Conservation (phyloP, 2,888 invertebrate species). For the Embidobia sp. region DNA sequence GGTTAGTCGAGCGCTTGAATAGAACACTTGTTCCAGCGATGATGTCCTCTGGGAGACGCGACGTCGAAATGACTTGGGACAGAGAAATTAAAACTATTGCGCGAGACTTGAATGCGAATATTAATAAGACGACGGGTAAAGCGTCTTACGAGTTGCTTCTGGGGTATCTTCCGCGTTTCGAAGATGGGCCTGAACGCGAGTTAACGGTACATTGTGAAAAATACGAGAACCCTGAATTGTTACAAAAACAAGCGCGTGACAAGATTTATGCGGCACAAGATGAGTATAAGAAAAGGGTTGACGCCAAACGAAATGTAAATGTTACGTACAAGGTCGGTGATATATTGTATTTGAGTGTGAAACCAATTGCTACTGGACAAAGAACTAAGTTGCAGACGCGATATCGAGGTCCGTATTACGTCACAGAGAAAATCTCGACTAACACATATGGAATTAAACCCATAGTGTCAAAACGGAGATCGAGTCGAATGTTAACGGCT, state of each 20-base stretch:
- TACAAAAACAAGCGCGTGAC: constrained; percentile 1
- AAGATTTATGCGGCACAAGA: neutral
- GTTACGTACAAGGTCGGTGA: constrained; percentile 16
- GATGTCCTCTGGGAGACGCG: neutral
- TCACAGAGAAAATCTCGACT: constrained; percentile 8
- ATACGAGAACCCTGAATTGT: neutral
- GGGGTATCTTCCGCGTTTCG: constrained; percentile 27
- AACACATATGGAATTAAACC: constrained; percentile 34
- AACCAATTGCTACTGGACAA: constrained; percentile 34
- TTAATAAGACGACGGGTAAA: constrained; percentile 29
- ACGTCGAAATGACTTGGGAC: neutral
- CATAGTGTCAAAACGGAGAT: neutral
- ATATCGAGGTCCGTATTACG: constrained; percentile 37
- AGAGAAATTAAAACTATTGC: neutral
- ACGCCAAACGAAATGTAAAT: constrained; percentile 8
- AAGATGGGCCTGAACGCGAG: constrained; percentile 10
- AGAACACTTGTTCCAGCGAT: neutral
- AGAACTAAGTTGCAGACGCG: constrained; percentile 42
- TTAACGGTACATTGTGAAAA: constrained; percentile 14
- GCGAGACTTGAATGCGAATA: neutral
- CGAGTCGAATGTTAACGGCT: constrained; percentile 1
- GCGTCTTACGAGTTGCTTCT: constrained; percentile 6
- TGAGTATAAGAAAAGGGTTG: constrained; percentile 35
- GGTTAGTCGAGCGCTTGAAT: constrained; percentile 19
- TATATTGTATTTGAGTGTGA: constrained; percentile 27